phyloP scores from a whole-genome alignment of 2,113 vertebrate genomes.

The Nettapus auritus region DNA sequence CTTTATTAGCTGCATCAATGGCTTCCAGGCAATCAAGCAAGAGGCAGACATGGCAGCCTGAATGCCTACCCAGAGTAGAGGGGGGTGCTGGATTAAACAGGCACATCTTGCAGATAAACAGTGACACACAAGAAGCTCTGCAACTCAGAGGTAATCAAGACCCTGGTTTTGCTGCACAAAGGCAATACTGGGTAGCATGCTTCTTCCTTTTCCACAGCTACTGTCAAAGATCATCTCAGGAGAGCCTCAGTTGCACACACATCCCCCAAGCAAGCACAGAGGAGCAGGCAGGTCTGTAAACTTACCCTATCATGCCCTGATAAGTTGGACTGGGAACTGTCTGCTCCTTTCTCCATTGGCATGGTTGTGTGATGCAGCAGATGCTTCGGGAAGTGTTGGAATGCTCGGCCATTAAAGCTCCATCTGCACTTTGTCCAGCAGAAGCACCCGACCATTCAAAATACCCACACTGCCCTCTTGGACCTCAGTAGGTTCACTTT shows the following conservation, averaged over 20 bases:
- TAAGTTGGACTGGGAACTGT: neutral
- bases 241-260: neutral
- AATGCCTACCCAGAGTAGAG: neutral
- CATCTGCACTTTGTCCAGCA: neutral
- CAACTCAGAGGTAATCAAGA: rapidly evolving
- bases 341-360: neutral
- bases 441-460: neutral
- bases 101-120: neutral
- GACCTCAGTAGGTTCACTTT: neutral
- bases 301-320: neutral
- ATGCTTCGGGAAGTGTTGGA: no score
- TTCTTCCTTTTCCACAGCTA: neutral
- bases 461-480: neutral
- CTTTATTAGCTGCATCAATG: neutral
- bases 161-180: neutral
- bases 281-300: neutral
- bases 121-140: neutral
- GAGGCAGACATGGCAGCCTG: neutral
- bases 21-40: neutral
- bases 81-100: neutral
- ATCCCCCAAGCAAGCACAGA: neutral
- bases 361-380: neutral
- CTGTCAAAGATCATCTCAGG: neutral
- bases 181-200: rapidly evolving
- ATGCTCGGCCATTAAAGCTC: neutral